Conservation (phyloP, 92 coral and sea anemone genomes). For the Micromussa lordhowensis region DNA sequence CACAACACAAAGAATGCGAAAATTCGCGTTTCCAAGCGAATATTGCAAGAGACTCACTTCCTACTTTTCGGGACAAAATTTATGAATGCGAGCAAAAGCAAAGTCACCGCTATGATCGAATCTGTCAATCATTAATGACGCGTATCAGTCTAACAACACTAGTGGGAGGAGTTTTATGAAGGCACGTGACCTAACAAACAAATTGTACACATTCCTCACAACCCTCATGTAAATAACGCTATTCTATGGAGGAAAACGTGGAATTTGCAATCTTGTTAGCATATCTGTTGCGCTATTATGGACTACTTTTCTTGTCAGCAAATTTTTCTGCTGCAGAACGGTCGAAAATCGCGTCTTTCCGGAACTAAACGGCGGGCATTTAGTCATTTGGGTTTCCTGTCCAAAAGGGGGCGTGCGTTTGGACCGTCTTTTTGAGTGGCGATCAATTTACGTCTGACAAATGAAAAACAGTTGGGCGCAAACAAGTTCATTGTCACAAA, state of each 20-base stretch:
- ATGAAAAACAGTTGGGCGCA: constrained; percentile 40
- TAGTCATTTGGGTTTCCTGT: constrained; percentile 10
- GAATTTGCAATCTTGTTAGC: constrained; percentile 17
- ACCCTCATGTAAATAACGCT: not conserved
- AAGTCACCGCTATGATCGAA: constrained; percentile 32
- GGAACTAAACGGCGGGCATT: constrained; percentile 23
- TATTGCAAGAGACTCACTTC: constrained; percentile 19
- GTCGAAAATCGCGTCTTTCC: constrained; percentile 18
- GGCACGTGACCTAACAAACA: constrained; percentile 39
- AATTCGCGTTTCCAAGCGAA: constrained; percentile 25
- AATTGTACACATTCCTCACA: constrained; percentile 29
- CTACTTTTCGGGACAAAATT: constrained; percentile 31
- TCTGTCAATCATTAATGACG: constrained; percentile 56
- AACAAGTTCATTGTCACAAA: constrained; percentile 49
- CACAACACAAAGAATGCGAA: constrained; percentile 27
- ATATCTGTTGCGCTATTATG: not conserved
- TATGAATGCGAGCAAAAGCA: not conserved
- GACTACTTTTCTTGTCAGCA: not conserved
- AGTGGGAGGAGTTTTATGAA: constrained; percentile 36
- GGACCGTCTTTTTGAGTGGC: constrained; percentile 18
- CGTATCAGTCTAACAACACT: constrained; percentile 27
- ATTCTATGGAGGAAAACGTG: constrained; percentile 26
- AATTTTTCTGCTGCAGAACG: not conserved
- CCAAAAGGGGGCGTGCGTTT: constrained; percentile 28
- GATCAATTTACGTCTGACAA: constrained; percentile 45